Percentiles rank a stretch among this genome's conserved stretches.
Conservation (phyloP, 2,797 vertebrate genomes). For the Dryobates pubescens region DNA sequence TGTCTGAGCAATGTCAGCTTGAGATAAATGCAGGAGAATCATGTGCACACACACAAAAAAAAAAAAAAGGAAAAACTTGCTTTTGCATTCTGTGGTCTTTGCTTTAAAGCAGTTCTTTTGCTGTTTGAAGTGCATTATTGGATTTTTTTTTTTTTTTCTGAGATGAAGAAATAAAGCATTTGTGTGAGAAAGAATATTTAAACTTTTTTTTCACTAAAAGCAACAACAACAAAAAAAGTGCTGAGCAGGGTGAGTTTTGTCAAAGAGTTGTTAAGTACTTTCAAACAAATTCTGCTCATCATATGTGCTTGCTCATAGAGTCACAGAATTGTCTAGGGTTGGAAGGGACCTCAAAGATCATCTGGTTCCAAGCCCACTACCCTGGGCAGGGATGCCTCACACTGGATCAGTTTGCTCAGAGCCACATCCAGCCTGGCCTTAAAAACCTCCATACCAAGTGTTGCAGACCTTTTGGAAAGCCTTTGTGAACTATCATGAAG, state of each 20-base stretch:
- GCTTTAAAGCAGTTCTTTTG: background rate
- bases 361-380: too few species aligned
- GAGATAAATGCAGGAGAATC: background rate
- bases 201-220: background rate
- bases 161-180: background rate
- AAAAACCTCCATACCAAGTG: background rate
- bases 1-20: background rate
- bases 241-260: background rate
- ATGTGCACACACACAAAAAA: rapidly evolving
- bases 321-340: too few species aligned
- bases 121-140: background rate
- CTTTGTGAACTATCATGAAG: background rate
- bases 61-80: background rate
- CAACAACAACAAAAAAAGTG: background rate
- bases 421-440: too few species aligned
- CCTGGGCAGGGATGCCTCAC: too few species aligned
- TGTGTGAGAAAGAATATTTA: background rate
- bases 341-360: too few species aligned
- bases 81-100: background rate
- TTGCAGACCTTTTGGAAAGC: background rate
- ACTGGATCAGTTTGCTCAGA: too few species aligned
- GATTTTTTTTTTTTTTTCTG: background rate
- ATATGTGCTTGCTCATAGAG: background rate
- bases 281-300: background rate
- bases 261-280: background rate